These are phyloP conservation scores for Brachynemurus nebulosus DNA, from an alignment of 2,888 invertebrate genomes.

Conservation along the genomic window DNA sequence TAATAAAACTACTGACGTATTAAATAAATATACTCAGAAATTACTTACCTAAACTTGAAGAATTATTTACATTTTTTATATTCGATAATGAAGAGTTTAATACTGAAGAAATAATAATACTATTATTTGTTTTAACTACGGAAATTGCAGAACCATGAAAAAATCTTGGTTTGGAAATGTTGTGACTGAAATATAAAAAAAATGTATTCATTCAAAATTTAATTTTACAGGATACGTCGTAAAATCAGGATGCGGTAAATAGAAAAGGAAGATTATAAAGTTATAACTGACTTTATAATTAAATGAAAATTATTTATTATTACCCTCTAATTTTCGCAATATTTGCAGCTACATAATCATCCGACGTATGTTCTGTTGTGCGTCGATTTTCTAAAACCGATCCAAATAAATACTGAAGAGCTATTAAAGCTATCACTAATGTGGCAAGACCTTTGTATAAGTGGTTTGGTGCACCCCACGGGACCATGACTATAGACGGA, in stretches of 20 bases:
- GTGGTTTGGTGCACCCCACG: constrained; percentile 34
- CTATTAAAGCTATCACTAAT: constrained; percentile 48
- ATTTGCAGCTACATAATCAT: too few relatives aligned
- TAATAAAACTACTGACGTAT: too few relatives aligned
- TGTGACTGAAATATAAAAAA: constrained; percentile 6
- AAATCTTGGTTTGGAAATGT: background rate
- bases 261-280: too few relatives aligned
- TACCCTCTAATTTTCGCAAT: too few relatives aligned
- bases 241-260: too few relatives aligned
- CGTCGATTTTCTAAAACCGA: constrained; percentile 43
- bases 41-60: too few relatives aligned
- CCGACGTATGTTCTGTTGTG: background rate
- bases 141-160: background rate
- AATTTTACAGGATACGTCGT: too few relatives aligned
- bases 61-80: background rate
- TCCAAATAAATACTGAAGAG: constrained; percentile 56
- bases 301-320: too few relatives aligned
- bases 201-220: too few relatives aligned
- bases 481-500: constrained; percentile 33
- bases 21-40: too few relatives aligned
- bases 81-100: background rate
- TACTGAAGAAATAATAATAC: background rate
- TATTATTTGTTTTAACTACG: background rate
- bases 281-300: too few relatives aligned
- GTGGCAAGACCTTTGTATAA: constrained; percentile 41